A percentile compares a stretch with the other conserved stretches of the same genome.
Evolutionary conservation across 2,113 vertebrate species (phyloP).

Genomic region (Solenodon paradoxus): DNA sequence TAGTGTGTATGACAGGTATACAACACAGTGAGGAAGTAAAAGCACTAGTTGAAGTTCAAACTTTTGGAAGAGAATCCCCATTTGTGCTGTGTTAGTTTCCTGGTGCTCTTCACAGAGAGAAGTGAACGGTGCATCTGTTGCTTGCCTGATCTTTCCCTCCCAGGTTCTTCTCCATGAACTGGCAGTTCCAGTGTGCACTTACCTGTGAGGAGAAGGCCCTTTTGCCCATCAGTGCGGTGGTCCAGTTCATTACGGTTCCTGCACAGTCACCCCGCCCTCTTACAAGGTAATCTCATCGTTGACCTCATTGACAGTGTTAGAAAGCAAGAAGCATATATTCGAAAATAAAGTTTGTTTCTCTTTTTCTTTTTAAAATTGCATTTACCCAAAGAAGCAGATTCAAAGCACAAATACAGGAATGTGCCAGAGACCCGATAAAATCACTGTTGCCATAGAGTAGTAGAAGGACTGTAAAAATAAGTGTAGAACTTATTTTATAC

Average conservation of each 20-base stretch:
- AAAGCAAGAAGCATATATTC: neutral
- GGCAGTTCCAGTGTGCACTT: constrained; percentile 88
- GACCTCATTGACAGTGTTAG: neutral
- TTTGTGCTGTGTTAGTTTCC: neutral
- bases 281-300: constrained; percentile 84
- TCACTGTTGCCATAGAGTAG: too few relatives aligned
- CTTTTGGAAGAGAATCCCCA: neutral
- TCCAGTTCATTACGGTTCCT: constrained; percentile 90
- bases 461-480: too few relatives aligned
- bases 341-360: neutral
- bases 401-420: neutral
- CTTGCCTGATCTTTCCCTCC: neutral
- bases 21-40: too few relatives aligned
- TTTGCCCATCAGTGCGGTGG: constrained; percentile 88
- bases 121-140: accelerated
- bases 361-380: neutral
- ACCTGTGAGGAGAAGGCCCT: constrained; percentile 79
- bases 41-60: neutral
- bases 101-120: neutral
- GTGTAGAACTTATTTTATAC: too few relatives aligned
- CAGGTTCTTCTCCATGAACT: constrained; percentile 86
- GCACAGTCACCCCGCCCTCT: constrained; percentile 79
- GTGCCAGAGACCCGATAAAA: too few relatives aligned
- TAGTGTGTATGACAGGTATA: too few relatives aligned
- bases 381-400: neutral